These are phyloP conservation scores for Nebria ingens DNA, from an alignment of 1,140 invertebrate species.

Conservation along the genomic window DNA sequence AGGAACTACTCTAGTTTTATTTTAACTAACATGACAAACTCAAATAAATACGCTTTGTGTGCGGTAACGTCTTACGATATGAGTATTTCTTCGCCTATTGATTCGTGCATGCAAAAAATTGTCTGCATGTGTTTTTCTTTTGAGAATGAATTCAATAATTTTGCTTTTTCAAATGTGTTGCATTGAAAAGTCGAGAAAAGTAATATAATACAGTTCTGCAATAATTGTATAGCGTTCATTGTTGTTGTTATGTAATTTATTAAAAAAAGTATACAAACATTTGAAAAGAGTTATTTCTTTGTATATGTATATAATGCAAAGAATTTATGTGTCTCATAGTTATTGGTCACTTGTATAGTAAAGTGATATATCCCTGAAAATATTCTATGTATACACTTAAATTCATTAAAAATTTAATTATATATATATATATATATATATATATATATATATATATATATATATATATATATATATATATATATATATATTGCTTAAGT, in stretches of 20 bases:
- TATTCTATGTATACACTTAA: not conserved
- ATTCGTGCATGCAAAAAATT: too few relatives aligned
- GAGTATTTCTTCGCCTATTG: too few relatives aligned
- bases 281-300: conserved; percentile 1
- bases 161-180: too few relatives aligned
- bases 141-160: too few relatives aligned
- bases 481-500: not conserved
- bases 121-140: too few relatives aligned
- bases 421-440: conserved; percentile 1
- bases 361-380: conserved; percentile 7
- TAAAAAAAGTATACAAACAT: not conserved
- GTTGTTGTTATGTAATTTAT: conserved; percentile 5
- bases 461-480: not conserved
- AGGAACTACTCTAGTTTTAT: too few relatives aligned
- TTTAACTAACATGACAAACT: too few relatives aligned
- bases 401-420: not conserved
- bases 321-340: not conserved
- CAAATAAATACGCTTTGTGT: too few relatives aligned
- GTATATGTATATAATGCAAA: not conserved
- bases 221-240: conserved; percentile 6
- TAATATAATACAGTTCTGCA: conserved; percentile 5
- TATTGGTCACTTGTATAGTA: conserved; percentile 10
- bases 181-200: too few relatives aligned
- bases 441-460: conserved; percentile 1
- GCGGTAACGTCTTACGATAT: too few relatives aligned